Conservation (phyloP, 2,888 invertebrate species). For the Trachelus troglodyta region DNA sequence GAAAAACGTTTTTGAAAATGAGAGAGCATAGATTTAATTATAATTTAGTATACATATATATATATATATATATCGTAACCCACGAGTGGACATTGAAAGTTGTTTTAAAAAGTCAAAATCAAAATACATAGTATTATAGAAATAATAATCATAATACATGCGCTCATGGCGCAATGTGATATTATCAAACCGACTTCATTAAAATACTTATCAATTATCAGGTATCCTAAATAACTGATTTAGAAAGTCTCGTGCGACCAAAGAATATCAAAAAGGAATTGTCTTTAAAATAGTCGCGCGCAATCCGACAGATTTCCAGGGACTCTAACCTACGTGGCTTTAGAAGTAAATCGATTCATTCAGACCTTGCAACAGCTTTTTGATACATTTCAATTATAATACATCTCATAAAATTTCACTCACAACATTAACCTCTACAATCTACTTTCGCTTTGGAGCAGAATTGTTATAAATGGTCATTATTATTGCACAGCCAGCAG, state of each 20-base stretch:
- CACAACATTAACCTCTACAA: background rate
- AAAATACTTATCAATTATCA: background rate
- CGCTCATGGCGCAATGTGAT: background rate
- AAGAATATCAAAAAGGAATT: background rate
- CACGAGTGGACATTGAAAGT: background rate
- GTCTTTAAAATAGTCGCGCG: background rate
- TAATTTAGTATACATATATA: background rate
- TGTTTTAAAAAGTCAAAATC: background rate
- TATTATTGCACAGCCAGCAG: constrained; percentile 71
- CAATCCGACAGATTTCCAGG: background rate
- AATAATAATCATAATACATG: background rate
- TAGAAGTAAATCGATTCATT: background rate
- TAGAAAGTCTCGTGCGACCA: background rate
- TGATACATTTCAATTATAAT: constrained; percentile 24
- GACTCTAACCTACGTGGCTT: background rate
- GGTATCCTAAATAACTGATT: background rate
- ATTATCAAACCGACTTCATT: background rate
- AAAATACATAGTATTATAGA: background rate
- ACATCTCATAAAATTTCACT: constrained; percentile 16
- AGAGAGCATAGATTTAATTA: background rate
- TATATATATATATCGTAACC: background rate
- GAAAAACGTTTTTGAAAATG: background rate
- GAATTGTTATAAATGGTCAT: constrained; percentile 55
- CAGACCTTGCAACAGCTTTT: constrained; percentile 4
- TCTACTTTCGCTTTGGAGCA: constrained; percentile 38